Conservation (phyloP, 2,797 vertebrate genomes). For the Bradypodion pumilum region DNA sequence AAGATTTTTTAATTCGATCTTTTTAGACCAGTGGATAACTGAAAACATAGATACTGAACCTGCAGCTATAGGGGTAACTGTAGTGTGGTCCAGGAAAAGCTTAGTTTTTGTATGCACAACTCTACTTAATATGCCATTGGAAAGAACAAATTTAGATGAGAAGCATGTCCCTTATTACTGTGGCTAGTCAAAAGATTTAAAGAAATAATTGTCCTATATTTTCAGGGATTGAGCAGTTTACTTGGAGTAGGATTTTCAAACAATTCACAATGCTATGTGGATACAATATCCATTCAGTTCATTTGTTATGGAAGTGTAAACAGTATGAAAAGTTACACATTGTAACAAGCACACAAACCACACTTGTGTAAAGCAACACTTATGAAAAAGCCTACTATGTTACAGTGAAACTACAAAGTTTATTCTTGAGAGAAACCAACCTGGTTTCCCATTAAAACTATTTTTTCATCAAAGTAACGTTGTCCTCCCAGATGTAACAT, state of each 20-base stretch:
- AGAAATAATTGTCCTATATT: neutral
- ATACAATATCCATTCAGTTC: too few species aligned
- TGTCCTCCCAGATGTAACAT: neutral
- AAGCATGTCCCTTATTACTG: neutral
- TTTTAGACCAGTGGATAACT: too few species aligned
- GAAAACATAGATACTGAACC: too few species aligned
- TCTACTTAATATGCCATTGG: neutral
- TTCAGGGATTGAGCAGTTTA: neutral
- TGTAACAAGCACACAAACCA: neutral
- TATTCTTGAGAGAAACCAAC: neutral
- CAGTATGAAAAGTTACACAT: neutral
- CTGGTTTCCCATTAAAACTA: neutral
- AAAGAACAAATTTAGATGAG: neutral
- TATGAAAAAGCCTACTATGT: neutral
- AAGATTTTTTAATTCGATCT: too few species aligned
- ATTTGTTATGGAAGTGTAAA: neutral
- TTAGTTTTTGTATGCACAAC: too few species aligned
- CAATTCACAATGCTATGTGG: too few species aligned
- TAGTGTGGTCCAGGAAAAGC: neutral
- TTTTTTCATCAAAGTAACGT: neutral
- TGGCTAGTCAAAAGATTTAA: neutral
- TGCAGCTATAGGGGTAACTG: too few species aligned
- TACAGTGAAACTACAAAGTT: neutral
- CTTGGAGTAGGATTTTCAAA: neutral
- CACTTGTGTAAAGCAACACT: neutral